Evolutionary conservation across 2,113 vertebrate species (phyloP).

Genomic region (Phaetusa simplex): DNA sequence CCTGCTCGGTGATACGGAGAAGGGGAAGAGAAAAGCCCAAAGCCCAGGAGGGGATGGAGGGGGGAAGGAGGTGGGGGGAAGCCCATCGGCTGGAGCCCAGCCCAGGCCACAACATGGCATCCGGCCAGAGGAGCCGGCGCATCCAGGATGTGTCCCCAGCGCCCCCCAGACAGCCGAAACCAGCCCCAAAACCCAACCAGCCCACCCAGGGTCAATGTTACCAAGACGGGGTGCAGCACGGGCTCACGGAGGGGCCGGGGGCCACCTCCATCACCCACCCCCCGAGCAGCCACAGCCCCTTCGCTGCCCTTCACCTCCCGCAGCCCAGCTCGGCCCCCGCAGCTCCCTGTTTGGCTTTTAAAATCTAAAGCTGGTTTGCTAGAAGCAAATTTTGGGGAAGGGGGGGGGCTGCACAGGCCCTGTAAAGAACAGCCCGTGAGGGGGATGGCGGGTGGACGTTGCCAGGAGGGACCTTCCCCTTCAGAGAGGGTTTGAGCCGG

Average conservation of each 20-base stretch:
- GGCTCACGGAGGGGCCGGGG: background rate
- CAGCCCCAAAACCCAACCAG: background rate
- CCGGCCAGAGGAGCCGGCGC: background rate
- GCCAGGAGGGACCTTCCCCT: background rate
- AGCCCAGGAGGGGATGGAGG: background rate
- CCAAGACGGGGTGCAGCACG: accelerated
- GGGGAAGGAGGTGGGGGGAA: background rate
- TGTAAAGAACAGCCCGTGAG: accelerated
- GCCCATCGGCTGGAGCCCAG: background rate
- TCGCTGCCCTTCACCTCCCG: accelerated
- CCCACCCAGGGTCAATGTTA: background rate
- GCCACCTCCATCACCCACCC: background rate
- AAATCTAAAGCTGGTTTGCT: background rate
- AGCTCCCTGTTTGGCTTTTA: background rate
- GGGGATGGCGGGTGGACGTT: accelerated
- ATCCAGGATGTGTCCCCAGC: background rate
- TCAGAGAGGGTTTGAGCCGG: accelerated
- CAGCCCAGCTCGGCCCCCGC: background rate
- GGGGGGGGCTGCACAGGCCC: too few species aligned
- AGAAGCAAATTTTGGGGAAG: background rate
- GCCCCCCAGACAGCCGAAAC: background rate
- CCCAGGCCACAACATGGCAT: accelerated
- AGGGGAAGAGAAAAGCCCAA: background rate
- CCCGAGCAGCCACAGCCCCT: background rate
- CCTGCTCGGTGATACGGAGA: accelerated